Evolutionary conservation across 2,888 invertebrate species (phyloP), one percentile per base, ranked within the genome.

Genomic region (Philaethria dido): DNA sequence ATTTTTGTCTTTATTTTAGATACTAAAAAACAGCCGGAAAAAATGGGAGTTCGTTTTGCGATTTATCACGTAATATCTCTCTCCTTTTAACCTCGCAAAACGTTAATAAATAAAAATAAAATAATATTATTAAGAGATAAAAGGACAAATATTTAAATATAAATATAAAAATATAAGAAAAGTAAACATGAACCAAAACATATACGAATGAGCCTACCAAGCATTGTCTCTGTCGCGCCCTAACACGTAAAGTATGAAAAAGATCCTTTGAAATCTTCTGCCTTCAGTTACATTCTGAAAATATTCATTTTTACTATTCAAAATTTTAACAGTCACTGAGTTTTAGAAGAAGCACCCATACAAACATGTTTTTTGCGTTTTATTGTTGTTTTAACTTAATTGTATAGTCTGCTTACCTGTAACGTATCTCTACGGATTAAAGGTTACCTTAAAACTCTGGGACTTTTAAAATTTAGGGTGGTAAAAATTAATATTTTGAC

Each of bases 231-330:
- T 29, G n/a, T 47, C 18, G 52, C 45, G 42, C 55, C 18, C 47
- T 36, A 60, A 61, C 66, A 44, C 18, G 54, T 36, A 36, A 61
- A 14, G 55, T 66, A 25, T 52, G 18, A 25, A 47, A 59, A 64
- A 47, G 47, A 47, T 54, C 60, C 61, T 61, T 66, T 52, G 44
- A 66, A 66, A 45, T 29, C 20, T 22, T 18, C 20, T 20, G 14
- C 52, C 48, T 55, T 62, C 29, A 50, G 48, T 14, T 59, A 42
- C 44, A 25, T 33, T 44, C 25, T 14, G 25, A 52, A 47, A 60
- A 65, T 64, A 64, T 57, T 16, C 57, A 22, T 13, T 36, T 63
- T 64, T 36, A 18, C 4, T 25, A 6, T 11, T 42, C 16, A 16
- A 59, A 59, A 59, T 16, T 16, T 44, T 44, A 9, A 57, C 11